Base-by-base conservation (phyloP, 2,888 invertebrate species). In the Xestia xanthographa region DNA sequence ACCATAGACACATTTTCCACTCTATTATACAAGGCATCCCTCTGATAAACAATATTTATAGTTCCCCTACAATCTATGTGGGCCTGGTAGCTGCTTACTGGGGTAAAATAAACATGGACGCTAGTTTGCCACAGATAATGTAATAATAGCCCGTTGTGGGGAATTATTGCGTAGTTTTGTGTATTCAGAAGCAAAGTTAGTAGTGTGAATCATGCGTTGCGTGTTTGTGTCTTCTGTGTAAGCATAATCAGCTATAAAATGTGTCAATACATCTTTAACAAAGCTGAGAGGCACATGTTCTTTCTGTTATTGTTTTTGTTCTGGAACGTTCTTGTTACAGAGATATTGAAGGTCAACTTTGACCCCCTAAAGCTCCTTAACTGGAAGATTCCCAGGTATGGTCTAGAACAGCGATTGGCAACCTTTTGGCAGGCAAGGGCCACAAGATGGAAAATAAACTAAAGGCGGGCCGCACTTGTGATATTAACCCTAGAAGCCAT, bases 21-120 rank as follows among this genome's bases (percentile, higher is more conserved):
- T 74, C 66, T 58, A 78, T 82, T 77, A 81, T 82, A 74, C 72
- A 69, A 68, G 38, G 60, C 71, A 41, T 71, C 67, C 20, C 58
- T 66, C 53, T 68, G 84, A 82, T 82, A 84, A 82, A 80, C 68
- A 82, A 69, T 82, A 82, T 82, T 82, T 84, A 82, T 82, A 84
- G 82, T 72, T 77, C 38, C 80, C 80, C 80, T 60, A 80, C 75
- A 67, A 66, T 81, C 53, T 69, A 60, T 68, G 68, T 60, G 43
- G 74, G 53, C 63, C 41, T 63, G 38, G 75, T 75, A n/a, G 22
- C 43, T 66, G 66, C 81, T 75, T 80, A 72, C 68, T 58, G 29
- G 67, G 63, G 34, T 41, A 75, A 80, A 66, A 66, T 80, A 76
- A 67, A 75, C 75, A 68, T 38, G 20, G 38, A n/a, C n/a, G 41